Evolutionary conservation across 2,888 invertebrate genomes (phyloP), one percentile per base, ranked within the genome.

Genomic region (Osedax fenrisi): DNA sequence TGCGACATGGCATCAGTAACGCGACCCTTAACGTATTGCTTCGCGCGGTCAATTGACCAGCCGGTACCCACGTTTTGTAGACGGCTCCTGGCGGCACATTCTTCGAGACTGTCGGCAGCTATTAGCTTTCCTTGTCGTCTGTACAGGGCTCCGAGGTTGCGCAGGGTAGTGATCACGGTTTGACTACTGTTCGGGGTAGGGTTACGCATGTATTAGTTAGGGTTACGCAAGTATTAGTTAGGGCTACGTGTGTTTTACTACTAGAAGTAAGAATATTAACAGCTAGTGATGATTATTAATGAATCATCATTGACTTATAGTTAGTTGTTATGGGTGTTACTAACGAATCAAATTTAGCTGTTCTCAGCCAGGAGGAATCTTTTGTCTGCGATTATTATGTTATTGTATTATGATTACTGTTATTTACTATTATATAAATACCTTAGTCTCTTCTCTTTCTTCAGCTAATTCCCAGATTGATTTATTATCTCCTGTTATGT

Each of bases 401-500:
- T 69, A 22, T 13, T 69, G 21, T 26, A 76, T 66, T 21, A 70
- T 5, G 17, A 21, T n/a, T 70, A 71, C 3, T 24, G 10, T 5
- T 5, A 10, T n/a, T n/a, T n/a, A n/a, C 17, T 41, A 41, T 41
- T 41, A 41, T 10, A 10, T 17, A 41, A 10, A 41, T 67, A 77
- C 84, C 85, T 97, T 97, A 86, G 94, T 94, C 85, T 95, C 96
- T 85, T 98, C 97, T 2, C 96, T 88, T 83, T 98, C 97, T 85
- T 99, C 98, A 0, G 98, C 98, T 81, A 97, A 93, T 88, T 94
- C 91, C 92, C 93, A 94, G 83, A 95, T 94, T 10, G 94, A 92
- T 86, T 94, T 94, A 87, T 94, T 94, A 85, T 92, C 92, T 76
- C 90, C 91, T 90, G 86, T 41, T n/a, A n/a, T n/a, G n/a, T n/a